Evolutionary conservation across 2,888 invertebrate species (phyloP).

Genomic region (Phalera bucephala): DNA sequence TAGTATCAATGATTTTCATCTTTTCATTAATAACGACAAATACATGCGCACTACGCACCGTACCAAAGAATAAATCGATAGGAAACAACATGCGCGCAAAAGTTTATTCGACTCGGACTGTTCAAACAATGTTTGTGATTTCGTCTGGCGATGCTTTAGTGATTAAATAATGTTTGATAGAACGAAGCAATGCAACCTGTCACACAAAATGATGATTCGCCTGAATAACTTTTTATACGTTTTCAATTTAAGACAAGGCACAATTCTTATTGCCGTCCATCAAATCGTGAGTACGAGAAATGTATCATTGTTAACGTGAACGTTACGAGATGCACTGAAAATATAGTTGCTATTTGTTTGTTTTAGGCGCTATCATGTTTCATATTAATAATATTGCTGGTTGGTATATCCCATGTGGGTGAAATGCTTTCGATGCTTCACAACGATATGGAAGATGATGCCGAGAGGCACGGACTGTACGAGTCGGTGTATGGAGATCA

Average conservation of each 20-base stretch:
- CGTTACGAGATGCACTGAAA: conserved; percentile 1
- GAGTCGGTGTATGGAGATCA: conserved; percentile 60
- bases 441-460: conserved; percentile 78
- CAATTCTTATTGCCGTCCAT: conserved; percentile 80
- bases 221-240: conserved; percentile 75
- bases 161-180: conserved; percentile 67
- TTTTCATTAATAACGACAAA: no score
- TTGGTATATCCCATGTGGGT: conserved; percentile 75
- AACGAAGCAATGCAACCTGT: conserved; percentile 68
- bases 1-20: no score
- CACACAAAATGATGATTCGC: conserved; percentile 72
- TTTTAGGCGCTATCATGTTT: conserved; percentile 75
- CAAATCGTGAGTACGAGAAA: conserved; percentile 72
- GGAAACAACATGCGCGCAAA: conserved; percentile 60
- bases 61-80: conserved; percentile 61
- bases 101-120: conserved; percentile 29
- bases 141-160: conserved; percentile 45
- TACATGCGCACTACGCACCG: conserved; percentile 55
- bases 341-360: conserved; percentile 9
- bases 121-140: conserved; percentile 59
- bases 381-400: conserved; percentile 70
- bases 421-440: conserved; percentile 76
- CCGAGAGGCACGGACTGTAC: conserved; percentile 68
- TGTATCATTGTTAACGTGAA: not conserved
- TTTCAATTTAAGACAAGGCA: conserved; percentile 79